phyloP scores from a whole-genome alignment of 2,888 invertebrate species.

The Neocrepidodera transversa region DNA sequence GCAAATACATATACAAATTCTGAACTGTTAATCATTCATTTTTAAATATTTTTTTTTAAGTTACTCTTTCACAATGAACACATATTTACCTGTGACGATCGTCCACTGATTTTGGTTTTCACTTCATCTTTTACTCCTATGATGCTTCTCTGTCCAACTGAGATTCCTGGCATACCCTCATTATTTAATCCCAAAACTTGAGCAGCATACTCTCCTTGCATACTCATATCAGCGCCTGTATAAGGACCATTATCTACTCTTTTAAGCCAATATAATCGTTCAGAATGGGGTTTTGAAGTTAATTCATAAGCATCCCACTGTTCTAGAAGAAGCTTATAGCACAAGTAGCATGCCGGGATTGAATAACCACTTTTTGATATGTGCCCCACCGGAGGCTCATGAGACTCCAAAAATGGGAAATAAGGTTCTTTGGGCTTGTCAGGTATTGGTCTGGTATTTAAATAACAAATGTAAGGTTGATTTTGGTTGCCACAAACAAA shows the following conservation, averaged over 20 bases:
- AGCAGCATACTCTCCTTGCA: conserved; percentile 88
- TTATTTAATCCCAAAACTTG: conserved; percentile 81
- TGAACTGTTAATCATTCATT: too few relatives aligned
- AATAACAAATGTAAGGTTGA: conserved; percentile 67
- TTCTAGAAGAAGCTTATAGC: conserved; percentile 83
- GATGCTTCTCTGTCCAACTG: conserved; percentile 2
- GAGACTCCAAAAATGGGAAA: conserved; percentile 90
- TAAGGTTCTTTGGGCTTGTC: conserved; percentile 79
- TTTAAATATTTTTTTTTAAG: too few relatives aligned
- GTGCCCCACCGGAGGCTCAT: conserved; percentile 85
- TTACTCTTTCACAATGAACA: too few relatives aligned
- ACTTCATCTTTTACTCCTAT: conserved; percentile 19
- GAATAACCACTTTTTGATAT: conserved; percentile 57
- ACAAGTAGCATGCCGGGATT: conserved; percentile 83
- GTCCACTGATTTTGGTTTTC: conserved; percentile 13
- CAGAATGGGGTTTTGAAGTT: conserved; percentile 79
- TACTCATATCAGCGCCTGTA: conserved; percentile 86
- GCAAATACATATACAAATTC: neutral
- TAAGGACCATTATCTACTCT: conserved; percentile 89
- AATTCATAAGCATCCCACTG: conserved; percentile 94
- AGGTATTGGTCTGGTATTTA: conserved; percentile 72
- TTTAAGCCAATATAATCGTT: conserved; percentile 92
- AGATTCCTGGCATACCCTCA: conserved; percentile 54
- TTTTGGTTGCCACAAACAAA: conserved; percentile 79
- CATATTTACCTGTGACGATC: conserved; percentile 21